phyloP scores from a whole-genome alignment of 2,113 vertebrate species.

The Pteropus alecto region DNA sequence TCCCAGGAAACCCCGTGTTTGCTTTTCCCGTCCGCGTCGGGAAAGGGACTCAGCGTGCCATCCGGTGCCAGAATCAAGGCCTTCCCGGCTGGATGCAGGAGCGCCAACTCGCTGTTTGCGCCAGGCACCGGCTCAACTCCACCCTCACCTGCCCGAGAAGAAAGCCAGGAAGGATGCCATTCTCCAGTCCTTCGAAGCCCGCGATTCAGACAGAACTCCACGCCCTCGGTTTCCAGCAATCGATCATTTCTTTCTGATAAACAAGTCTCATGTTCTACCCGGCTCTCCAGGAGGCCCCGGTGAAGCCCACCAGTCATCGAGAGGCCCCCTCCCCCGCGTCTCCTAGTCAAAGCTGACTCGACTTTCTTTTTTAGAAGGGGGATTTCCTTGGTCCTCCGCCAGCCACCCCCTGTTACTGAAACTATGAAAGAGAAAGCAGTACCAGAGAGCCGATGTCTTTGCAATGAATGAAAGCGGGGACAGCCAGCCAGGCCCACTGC shows the following conservation, averaged over 20 bases:
- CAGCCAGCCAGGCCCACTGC: not conserved
- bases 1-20: conserved; percentile 67
- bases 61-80: not conserved
- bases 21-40: conserved; percentile 59
- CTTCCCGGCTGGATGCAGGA: not conserved
- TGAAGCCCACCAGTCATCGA: conserved; percentile 62
- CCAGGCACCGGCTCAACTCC: conserved; percentile 37
- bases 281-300: conserved; percentile 72
- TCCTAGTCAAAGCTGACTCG: not conserved
- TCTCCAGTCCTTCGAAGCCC: conserved; percentile 74
- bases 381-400: not conserved
- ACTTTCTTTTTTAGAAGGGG: conserved; percentile 36
- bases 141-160: conserved; percentile 62
- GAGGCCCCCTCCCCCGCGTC: not conserved
- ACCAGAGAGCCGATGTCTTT: conserved; percentile 7
- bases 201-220: conserved; percentile 76
- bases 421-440: not conserved
- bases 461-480: not conserved
- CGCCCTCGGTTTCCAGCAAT: conserved; percentile 75
- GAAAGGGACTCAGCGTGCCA: conserved; percentile 35
- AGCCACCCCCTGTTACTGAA: not conserved
- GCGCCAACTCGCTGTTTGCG: not conserved
- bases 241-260: conserved; percentile 79
- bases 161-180: conserved; percentile 49
- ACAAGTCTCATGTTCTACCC: conserved; percentile 71